phyloP scores from a whole-genome alignment of 2,113 vertebrate species.

The Pterocles gutturalis region DNA sequence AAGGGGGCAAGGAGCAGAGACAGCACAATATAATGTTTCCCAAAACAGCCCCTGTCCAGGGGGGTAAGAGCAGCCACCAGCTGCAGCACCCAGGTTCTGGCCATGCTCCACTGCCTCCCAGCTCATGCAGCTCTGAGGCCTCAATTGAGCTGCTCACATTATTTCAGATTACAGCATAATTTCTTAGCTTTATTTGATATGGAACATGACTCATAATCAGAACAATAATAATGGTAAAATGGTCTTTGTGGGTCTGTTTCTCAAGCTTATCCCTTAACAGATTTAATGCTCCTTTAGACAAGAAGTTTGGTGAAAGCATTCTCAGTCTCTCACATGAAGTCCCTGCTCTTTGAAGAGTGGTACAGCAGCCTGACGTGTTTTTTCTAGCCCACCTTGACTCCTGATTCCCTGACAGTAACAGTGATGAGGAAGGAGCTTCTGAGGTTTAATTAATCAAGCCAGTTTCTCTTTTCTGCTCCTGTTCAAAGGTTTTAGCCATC shows the following conservation, averaged over 20 bases:
- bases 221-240: background rate
- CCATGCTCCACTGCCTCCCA: background rate
- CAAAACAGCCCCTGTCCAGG: background rate
- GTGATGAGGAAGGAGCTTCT: background rate
- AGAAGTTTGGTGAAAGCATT: background rate
- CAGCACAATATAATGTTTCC: background rate
- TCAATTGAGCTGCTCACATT: accelerated
- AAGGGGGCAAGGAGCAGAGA: background rate
- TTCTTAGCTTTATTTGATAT: background rate
- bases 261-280: background rate
- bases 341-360: background rate
- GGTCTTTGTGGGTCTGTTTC: background rate
- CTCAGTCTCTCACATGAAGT: background rate
- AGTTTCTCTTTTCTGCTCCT: background rate
- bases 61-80: accelerated
- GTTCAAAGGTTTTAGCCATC: constrained; percentile 11
- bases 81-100: background rate
- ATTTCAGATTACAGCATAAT: background rate
- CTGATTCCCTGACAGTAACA: background rate
- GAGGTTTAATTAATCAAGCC: constrained; percentile 39
- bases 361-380: background rate
- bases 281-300: background rate
- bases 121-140: accelerated
- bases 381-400: background rate
- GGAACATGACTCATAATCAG: background rate